A percentile compares a stretch with the other conserved stretches of the same genome.
Conservation (phyloP, 2,113 vertebrate species). For the Acrocephalus arundinaceus region DNA sequence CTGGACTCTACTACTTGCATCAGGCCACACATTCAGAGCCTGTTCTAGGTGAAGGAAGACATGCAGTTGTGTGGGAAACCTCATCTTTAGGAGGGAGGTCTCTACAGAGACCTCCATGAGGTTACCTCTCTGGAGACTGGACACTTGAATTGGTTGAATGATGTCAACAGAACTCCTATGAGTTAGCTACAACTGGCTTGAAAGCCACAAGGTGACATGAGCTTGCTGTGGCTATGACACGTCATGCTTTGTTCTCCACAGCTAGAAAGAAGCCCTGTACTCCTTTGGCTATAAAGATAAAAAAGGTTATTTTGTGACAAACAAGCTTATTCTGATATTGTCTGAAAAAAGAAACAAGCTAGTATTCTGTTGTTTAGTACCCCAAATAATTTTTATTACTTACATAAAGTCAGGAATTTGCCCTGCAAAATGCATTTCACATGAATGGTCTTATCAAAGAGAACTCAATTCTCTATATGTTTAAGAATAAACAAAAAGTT, state of each 20-base stretch:
- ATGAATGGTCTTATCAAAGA: neutral
- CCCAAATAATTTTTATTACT: neutral
- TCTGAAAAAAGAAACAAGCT: neutral
- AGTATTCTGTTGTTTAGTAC: neutral
- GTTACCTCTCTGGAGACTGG: neutral
- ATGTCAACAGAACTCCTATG: neutral
- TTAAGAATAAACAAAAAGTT: neutral
- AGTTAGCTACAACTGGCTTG: neutral
- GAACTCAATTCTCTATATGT: neutral
- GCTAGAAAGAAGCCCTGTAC: neutral
- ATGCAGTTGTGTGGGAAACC: neutral
- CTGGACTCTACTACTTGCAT: neutral
- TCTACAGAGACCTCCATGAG: neutral
- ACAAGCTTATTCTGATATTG: neutral
- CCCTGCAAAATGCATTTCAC: neutral
- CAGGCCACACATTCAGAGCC: neutral
- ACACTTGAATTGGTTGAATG: neutral
- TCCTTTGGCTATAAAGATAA: neutral
- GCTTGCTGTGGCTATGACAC: neutral
- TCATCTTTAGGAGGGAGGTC: neutral
- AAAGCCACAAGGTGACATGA: neutral
- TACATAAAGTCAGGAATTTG: neutral
- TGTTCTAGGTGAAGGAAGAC: neutral
- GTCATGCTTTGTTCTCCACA: neutral
- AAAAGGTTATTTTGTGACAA: neutral